Base-by-base conservation (phyloP, 2,797 vertebrate genomes). In the Spatula versicolor region DNA sequence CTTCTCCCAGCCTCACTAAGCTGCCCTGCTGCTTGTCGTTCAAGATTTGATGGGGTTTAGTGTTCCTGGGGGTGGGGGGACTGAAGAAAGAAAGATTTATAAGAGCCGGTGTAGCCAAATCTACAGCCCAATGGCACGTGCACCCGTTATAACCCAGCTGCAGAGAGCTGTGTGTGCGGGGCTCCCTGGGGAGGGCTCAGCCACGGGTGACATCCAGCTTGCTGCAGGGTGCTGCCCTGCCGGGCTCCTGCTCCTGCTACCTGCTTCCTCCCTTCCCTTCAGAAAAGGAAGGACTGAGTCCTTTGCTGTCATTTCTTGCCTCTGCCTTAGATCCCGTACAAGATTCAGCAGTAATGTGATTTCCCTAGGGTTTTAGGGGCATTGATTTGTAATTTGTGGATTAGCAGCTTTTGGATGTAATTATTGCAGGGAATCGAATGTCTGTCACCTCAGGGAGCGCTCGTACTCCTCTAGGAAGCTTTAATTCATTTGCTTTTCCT, bases 401-500 rank as follows among this genome's bases (percentile, higher is more conserved):
- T 97, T 96, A 96, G 93, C 94, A 88, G 83, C 78, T 9, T 83
- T 94, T 93, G 93, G 82, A 82, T 94, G 96, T 96, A 96, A 96
- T 96, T 95, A 96, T 81, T 88, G 92, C 89, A 41, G 86, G 79
- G 90, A 95, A 96, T 94, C 20, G 68, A 94, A 92, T 71, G 88
- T 76, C 92, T 90, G 90, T 90, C 95, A 94, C 92, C 12, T 30
- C 21, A 2, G 82, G 85, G 93, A 92, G 86, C 58, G 4, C 58
- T 86, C 11, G 2, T 50, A 58, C 33, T 85, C 92, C 90, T 95
- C 50, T 37, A 60, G 60, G 86, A 94, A 92, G 83, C 59, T 85
- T 92, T 22, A 68, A 86, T 88, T 93, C 91, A 80, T 92, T 95
- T 92, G 76, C 76, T 68, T 72, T 89, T 67, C 74, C 73, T 78